These are phyloP conservation scores for Corydoras maculifer DNA, from an alignment of 2,113 vertebrate genomes.

Conservation along the genomic window DNA sequence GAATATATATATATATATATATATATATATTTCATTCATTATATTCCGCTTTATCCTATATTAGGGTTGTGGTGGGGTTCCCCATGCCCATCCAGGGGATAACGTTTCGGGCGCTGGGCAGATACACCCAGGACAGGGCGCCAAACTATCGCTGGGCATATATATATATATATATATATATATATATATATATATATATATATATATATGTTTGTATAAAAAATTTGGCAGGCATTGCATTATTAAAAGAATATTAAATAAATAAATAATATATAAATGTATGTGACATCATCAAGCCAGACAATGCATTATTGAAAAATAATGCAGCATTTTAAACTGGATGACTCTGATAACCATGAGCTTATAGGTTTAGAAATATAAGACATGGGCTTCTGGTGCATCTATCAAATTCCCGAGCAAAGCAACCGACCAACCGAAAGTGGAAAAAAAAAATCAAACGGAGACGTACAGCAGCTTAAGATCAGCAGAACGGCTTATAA, in stretches of 20 bases:
- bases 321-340: conserved; percentile 38
- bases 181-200: conserved; percentile 33
- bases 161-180: conserved; percentile 51
- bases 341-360: conserved; percentile 34
- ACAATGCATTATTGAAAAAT: conserved; percentile 44
- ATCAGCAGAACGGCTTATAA: neutral
- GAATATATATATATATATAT: too few relatives aligned
- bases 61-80: too few relatives aligned
- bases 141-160: too few relatives aligned
- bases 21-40: too few relatives aligned
- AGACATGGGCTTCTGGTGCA: conserved; percentile 20
- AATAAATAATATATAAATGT: too few relatives aligned
- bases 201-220: too few relatives aligned
- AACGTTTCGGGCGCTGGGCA: too few relatives aligned
- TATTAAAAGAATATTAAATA: too few relatives aligned
- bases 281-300: conserved; percentile 26
- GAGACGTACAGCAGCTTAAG: conserved; percentile 16
- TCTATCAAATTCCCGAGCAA: conserved; percentile 12
- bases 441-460: neutral
- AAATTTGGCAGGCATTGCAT: too few relatives aligned
- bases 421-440: neutral
- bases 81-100: too few relatives aligned
- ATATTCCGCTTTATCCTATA: too few relatives aligned
- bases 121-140: too few relatives aligned
- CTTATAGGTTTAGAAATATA: conserved; percentile 39